Conservation (phyloP, 2,113 vertebrate species). For the Colinus virginianus region DNA sequence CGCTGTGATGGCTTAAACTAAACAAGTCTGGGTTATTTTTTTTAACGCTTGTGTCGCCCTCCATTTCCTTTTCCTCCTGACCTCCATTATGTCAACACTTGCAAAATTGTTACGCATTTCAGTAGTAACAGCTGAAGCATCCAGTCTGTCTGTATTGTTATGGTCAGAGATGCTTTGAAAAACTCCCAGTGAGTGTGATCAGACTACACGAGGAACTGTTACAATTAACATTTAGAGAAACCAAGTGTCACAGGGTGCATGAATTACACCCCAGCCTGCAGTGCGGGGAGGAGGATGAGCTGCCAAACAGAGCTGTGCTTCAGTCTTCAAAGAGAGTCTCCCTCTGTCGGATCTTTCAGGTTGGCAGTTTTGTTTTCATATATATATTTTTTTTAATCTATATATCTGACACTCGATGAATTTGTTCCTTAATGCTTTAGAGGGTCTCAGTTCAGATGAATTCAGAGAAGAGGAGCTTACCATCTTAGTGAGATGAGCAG, state of each 20-base stretch:
- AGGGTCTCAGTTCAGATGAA: background rate
- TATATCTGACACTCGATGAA: background rate
- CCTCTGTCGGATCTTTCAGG: background rate
- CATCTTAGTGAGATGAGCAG: background rate
- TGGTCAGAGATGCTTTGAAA: background rate
- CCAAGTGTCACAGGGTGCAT: background rate
- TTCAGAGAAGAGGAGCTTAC: background rate
- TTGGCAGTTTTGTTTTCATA: background rate
- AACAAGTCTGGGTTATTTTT: background rate
- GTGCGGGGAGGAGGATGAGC: background rate
- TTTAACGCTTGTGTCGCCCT: background rate
- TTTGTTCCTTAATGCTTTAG: background rate
- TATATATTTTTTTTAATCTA: background rate
- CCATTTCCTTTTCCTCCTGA: background rate
- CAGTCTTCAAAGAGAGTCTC: background rate
- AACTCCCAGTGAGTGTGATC: background rate
- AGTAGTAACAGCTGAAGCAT: background rate
- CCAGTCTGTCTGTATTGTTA: background rate
- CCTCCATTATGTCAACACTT: background rate
- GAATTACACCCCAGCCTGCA: background rate
- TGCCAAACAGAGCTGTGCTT: background rate
- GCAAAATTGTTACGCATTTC: background rate
- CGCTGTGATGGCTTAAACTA: constrained; percentile 29
- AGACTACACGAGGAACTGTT: accelerated
- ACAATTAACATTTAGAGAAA: background rate